Evolutionary conservation across 2,113 vertebrate genomes (phyloP).

Genomic region (Machaerirhynchus nigripectus): DNA sequence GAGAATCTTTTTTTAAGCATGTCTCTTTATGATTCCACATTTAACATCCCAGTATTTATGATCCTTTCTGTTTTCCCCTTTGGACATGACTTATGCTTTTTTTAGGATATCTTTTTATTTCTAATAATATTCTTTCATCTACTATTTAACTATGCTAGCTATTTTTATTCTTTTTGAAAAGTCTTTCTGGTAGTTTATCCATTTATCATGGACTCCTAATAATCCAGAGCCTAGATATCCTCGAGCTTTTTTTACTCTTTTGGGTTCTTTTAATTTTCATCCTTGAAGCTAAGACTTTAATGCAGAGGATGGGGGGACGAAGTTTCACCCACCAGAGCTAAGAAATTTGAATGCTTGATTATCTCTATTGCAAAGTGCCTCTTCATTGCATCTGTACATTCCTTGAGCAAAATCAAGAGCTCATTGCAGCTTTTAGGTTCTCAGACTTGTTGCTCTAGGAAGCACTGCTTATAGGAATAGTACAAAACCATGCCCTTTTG

Average conservation of each 20-base stretch:
- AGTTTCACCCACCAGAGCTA: not conserved
- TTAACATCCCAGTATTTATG: not conserved
- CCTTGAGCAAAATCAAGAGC: not conserved
- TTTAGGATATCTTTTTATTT: not conserved
- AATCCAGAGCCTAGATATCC: not conserved
- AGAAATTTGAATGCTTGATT: not conserved
- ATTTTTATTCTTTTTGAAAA: constrained; percentile 28
- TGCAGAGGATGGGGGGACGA: not conserved
- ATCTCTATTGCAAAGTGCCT: not conserved
- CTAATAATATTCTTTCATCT: constrained; percentile 30
- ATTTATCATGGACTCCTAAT: constrained; percentile 11
- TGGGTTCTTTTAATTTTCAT: not conserved
- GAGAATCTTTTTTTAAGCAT: not conserved
- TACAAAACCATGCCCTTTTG: not conserved
- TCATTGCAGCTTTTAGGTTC: not conserved
- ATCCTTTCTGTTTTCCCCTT: not conserved
- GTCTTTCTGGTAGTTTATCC: not conserved
- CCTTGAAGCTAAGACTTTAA: not conserved
- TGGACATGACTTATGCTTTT: not conserved
- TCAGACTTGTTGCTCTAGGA: not conserved
- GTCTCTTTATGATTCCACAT: not conserved
- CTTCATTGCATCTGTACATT: not conserved
- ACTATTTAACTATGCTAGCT: not conserved
- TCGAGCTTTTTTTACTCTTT: not conserved
- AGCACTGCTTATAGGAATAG: not conserved